Evolutionary conservation across 2,113 vertebrate genomes (phyloP).

Genomic region (Cryptomyrus ogoouensis): DNA sequence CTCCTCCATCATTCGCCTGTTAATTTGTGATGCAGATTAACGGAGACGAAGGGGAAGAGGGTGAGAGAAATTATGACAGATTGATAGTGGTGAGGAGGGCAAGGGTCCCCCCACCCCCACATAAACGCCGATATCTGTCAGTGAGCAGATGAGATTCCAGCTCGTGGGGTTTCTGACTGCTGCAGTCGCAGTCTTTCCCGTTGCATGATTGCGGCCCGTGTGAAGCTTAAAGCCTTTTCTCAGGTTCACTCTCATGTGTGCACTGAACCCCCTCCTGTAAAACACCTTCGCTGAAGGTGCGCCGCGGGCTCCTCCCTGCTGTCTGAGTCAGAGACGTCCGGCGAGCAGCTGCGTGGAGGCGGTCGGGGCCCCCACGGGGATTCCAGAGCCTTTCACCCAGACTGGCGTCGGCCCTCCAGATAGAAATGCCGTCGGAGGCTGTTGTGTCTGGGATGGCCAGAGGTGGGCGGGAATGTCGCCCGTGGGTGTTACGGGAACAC

Average conservation of each 20-base stretch:
- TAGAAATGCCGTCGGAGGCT: neutral
- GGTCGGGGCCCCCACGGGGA: neutral
- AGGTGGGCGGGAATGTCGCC: neutral
- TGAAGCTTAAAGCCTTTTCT: neutral
- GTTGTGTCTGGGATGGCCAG: conserved; percentile 5
- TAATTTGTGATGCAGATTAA: conserved; percentile 17
- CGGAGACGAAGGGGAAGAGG: conserved; percentile 16
- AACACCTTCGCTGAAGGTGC: neutral
- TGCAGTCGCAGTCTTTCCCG: neutral
- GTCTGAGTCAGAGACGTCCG: neutral
- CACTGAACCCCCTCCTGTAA: neutral
- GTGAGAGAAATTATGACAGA: neutral
- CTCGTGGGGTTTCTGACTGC: neutral
- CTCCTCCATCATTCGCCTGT: conserved; percentile 23
- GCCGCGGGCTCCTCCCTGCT: neutral
- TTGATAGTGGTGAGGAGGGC: neutral
- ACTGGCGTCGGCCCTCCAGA: neutral
- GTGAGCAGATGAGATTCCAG: neutral
- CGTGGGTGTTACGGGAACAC: neutral
- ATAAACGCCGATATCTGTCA: neutral
- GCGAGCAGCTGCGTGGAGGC: neutral
- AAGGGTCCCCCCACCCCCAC: neutral
- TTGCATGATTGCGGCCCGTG: neutral
- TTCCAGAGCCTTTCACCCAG: neutral
- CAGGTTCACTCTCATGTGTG: neutral